Percentiles rank a stretch among this genome's conserved stretches.
phyloP scores from a whole-genome alignment of 2,888 invertebrate species.

The Achlya flavicornis region DNA sequence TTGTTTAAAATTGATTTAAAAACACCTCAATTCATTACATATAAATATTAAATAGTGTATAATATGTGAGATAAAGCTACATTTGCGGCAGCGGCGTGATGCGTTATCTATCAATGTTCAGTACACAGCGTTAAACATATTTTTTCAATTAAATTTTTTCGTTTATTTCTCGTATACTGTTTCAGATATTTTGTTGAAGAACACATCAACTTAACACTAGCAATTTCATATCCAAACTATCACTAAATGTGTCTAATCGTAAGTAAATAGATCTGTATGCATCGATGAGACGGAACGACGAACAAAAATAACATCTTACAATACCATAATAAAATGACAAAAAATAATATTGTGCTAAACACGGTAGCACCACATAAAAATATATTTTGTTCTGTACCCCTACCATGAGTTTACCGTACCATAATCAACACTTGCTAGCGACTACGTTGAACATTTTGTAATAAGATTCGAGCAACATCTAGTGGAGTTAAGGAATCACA shows the following conservation, averaged over 20 bases:
- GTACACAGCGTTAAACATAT: slow-evolving; percentile 60
- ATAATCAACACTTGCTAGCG: no score
- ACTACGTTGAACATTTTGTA: no score
- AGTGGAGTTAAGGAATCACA: no score
- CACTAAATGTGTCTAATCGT: slow-evolving; percentile 59
- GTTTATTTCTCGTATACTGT: slow-evolving; percentile 79
- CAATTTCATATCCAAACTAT: slow-evolving; percentile 59
- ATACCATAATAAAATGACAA: slow-evolving; percentile 54
- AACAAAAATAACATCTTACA: slow-evolving; percentile 44
- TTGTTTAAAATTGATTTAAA: slow-evolving; percentile 34
- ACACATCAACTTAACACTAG: slow-evolving; percentile 79
- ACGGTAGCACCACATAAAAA: slow-evolving; percentile 69
- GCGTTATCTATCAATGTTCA: slow-evolving; percentile 53
- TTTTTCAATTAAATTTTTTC: slow-evolving; percentile 62
- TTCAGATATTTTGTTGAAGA: slow-evolving; percentile 82
- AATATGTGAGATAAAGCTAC: slow-evolving; percentile 40
- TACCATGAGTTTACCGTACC: no score
- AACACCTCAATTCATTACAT: slow-evolving; percentile 40
- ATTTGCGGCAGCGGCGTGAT: slow-evolving; percentile 54
- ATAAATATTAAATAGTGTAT: slow-evolving; percentile 54
- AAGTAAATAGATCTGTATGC: slow-evolving; percentile 44
- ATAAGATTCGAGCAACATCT: no score
- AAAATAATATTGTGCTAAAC: slow-evolving; percentile 69
- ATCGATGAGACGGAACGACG: slow-evolving; percentile 46
- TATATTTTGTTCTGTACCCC: slow-evolving; percentile 55